A percentile compares a stretch with the other conserved stretches of the same genome.
Evolutionary conservation across 2,113 vertebrate species (phyloP).

Genomic region (Protomyctophum bolini): DNA sequence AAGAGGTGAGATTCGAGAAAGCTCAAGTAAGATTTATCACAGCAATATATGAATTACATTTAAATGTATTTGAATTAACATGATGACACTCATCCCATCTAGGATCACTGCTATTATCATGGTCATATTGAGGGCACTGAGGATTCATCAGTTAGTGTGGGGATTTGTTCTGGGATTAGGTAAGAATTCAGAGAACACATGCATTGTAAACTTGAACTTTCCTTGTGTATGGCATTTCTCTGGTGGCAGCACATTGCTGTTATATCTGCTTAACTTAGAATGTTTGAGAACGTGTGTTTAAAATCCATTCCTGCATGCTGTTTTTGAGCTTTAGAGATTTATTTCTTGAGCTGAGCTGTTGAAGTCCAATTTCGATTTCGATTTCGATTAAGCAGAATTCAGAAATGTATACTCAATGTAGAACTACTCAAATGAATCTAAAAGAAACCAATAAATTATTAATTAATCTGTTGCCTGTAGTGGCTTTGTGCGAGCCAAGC

Average conservation of each 20-base stretch:
- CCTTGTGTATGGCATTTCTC: no score
- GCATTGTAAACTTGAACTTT: not conserved
- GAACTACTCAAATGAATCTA: no score
- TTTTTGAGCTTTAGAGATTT: no score
- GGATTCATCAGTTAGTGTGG: constrained; percentile 83
- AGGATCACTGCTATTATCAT: constrained; percentile 93
- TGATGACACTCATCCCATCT: not conserved
- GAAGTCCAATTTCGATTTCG: no score
- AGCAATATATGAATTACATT: not conserved
- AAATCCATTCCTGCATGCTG: no score
- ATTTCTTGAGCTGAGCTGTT: no score
- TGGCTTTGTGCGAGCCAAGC: constrained; percentile 79
- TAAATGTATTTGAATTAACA: not conserved
- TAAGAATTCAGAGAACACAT: constrained; percentile 26
- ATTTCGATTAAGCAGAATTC: no score
- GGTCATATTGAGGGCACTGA: constrained; percentile 78
- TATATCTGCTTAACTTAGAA: no score
- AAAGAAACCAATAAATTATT: no score
- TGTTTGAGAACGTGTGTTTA: no score
- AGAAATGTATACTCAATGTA: no score
- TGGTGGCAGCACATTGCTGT: no score
- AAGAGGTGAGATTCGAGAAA: constrained; percentile 68
- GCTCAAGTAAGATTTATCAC: not conserved
- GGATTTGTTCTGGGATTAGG: constrained; percentile 86
- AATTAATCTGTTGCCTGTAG: constrained; percentile 56